These are phyloP conservation scores for Marisa cornuarietis DNA, from an alignment of 1,140 invertebrate species.

Conservation along the genomic window DNA sequence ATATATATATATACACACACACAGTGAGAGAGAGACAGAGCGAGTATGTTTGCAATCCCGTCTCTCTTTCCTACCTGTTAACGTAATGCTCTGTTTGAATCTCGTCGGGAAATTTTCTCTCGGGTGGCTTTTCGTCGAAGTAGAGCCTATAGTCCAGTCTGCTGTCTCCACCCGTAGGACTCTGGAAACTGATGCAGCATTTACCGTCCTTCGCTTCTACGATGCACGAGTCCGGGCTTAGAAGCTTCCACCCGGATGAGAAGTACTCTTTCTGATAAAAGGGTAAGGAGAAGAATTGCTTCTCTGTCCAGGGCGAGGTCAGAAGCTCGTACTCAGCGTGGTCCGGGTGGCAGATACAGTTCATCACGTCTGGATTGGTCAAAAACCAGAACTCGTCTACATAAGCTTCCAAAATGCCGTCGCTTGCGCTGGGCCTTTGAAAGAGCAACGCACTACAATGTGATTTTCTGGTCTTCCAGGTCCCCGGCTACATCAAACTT, in stretches of 20 bases:
- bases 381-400: constrained; percentile 21
- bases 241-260: background rate
- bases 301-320: constrained; percentile 1
- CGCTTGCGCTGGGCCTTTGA: background rate
- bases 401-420: background rate
- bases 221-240: background rate
- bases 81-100: constrained; percentile 1
- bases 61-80: background rate
- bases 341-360: constrained; percentile 13
- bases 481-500: background rate
- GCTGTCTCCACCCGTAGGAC: background rate
- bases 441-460: background rate
- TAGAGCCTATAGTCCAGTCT: constrained; percentile 13
- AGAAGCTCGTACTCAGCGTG: background rate
- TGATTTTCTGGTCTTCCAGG: background rate
- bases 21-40: background rate
- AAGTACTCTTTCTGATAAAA: background rate
- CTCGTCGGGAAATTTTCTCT: background rate
- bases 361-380: constrained; percentile 10
- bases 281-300: constrained; percentile 4
- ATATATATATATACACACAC: too few species aligned
- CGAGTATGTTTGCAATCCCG: background rate
- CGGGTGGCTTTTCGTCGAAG: background rate
- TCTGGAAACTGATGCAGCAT: constrained; percentile 8
- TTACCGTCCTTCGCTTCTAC: background rate